phyloP scores from a whole-genome alignment of 1,140 invertebrate species.

The Hormaphis cornu region DNA sequence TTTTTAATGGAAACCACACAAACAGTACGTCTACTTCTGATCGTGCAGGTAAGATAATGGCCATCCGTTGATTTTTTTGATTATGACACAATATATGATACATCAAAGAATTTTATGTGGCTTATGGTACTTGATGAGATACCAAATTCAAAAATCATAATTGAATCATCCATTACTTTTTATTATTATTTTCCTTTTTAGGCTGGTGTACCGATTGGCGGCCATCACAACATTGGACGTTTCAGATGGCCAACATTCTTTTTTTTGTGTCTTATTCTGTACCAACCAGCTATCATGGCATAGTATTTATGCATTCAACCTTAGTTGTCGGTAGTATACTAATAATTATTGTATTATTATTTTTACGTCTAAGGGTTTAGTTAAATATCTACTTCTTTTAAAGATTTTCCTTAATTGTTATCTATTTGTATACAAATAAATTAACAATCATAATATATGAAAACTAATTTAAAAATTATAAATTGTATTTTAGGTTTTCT shows the following conservation, averaged over 20 bases:
- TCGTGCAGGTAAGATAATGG: not conserved
- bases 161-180: not conserved
- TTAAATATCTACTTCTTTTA: too few species aligned
- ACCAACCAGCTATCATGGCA: slow-evolving; percentile 63
- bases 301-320: slow-evolving; percentile 69
- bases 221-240: slow-evolving; percentile 58
- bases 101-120: too few species aligned
- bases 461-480: not conserved
- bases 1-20: not conserved
- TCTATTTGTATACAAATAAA: too few species aligned
- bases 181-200: not conserved
- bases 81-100: not conserved
- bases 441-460: too few species aligned
- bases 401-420: too few species aligned
- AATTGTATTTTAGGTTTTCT: slow-evolving; percentile 56
- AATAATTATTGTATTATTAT: too few species aligned
- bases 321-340: slow-evolving; percentile 57
- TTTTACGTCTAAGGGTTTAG: too few species aligned
- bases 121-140: too few species aligned
- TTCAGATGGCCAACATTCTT: slow-evolving; percentile 64
- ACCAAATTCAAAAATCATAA: too few species aligned
- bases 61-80: not conserved
- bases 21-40: not conserved
- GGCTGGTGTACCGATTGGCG: slow-evolving; percentile 56
- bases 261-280: slow-evolving; percentile 66